Percentiles rank a stretch among this genome's conserved stretches.
These are phyloP conservation scores for Paramisgurnus dabryanus DNA, from an alignment of 2,113 vertebrate genomes.

Conservation along the genomic window DNA sequence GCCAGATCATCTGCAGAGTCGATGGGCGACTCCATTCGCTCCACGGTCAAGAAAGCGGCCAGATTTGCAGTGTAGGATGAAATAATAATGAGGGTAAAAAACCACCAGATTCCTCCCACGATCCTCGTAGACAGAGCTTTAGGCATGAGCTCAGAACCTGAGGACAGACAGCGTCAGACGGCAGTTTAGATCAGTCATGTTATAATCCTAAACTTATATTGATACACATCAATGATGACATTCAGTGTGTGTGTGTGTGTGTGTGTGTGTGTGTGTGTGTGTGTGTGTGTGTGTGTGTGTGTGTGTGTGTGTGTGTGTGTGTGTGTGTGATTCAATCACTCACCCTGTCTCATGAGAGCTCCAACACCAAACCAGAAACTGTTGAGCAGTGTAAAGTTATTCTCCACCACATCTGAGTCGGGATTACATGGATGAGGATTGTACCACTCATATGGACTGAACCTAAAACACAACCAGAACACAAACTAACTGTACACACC, in stretches of 20 bases:
- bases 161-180: constrained; percentile 54
- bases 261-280: neutral
- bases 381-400: constrained; percentile 99
- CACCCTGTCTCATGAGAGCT: constrained; percentile 99
- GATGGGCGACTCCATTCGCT: constrained; percentile 98
- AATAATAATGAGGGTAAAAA: constrained; percentile 99
- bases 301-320: neutral
- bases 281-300: neutral
- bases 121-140: constrained; percentile 98
- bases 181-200: no score
- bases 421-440: constrained; percentile 99
- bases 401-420: constrained; percentile 99
- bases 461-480: constrained; percentile 75
- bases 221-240: no score
- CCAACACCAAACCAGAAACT: constrained; percentile 99
- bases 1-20: constrained; percentile 97
- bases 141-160: constrained; percentile 99
- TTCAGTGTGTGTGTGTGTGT: neutral
- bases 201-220: no score
- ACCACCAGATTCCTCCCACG: constrained; percentile 99
- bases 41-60: constrained; percentile 98
- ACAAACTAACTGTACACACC: neutral
- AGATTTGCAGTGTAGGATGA: constrained; percentile 98
- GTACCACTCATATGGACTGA: constrained; percentile 99
- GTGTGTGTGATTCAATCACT: constrained; percentile 26